Percentiles rank a stretch among this genome's conserved stretches.
phyloP scores from a whole-genome alignment of 2,888 invertebrate genomes.

The Mythimna impura region DNA sequence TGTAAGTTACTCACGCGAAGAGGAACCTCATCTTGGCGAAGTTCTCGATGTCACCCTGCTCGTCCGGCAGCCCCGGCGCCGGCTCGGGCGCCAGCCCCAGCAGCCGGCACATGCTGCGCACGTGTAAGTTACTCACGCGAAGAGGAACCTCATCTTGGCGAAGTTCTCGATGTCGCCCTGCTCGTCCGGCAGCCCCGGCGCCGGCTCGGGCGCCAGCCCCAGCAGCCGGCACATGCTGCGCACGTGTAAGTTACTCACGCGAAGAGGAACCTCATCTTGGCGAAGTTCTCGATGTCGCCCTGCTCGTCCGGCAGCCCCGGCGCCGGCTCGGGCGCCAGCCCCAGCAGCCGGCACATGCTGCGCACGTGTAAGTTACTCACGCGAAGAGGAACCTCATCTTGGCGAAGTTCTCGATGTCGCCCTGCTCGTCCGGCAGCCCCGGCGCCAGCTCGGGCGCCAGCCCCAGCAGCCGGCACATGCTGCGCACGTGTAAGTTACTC shows the following conservation, averaged over 20 bases:
- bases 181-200: conserved; percentile 76
- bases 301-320: conserved; percentile 79
- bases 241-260: conserved; percentile 92
- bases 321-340: conserved; percentile 81
- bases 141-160: conserved; percentile 93
- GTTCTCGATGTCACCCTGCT: conserved; percentile 89
- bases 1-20: conserved; percentile 92
- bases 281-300: conserved; percentile 90
- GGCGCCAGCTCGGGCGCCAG: conserved; percentile 80
- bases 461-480: conserved; percentile 94
- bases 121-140: conserved; percentile 92
- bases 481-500: conserved; percentile 92
- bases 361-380: conserved; percentile 92
- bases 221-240: conserved; percentile 94
- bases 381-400: conserved; percentile 94
- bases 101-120: conserved; percentile 94
- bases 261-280: conserved; percentile 94
- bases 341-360: conserved; percentile 94
- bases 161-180: conserved; percentile 90
- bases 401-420: conserved; percentile 91
- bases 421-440: conserved; percentile 78
- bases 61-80: conserved; percentile 73
- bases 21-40: conserved; percentile 94
- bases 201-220: conserved; percentile 85
- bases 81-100: conserved; percentile 89